A percentile compares a stretch with the other conserved stretches of the same genome.
Evolutionary conservation across 2,797 vertebrate species (phyloP).

Genomic region (Melanogrammus aeglefinus): DNA sequence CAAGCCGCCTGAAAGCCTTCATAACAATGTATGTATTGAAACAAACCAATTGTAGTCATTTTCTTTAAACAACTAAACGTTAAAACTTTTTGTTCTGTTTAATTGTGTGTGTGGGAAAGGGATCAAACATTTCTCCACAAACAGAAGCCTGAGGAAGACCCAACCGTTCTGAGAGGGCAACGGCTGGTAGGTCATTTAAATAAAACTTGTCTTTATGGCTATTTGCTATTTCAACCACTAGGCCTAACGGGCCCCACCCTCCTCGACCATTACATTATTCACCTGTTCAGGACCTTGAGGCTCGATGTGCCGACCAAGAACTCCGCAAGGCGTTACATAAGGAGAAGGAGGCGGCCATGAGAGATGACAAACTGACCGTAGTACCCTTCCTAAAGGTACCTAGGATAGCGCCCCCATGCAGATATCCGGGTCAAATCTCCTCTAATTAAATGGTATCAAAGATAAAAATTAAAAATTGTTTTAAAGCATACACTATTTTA

Average conservation of each 20-base stretch:
- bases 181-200: background rate
- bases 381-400: conserved; percentile 2
- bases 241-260: no score
- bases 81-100: background rate
- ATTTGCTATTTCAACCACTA: no score
- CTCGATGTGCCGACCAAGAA: background rate
- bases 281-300: no score
- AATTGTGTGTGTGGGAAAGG: background rate
- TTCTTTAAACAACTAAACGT: background rate
- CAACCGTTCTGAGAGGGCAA: background rate
- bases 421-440: background rate
- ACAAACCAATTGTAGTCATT: background rate
- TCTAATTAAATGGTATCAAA: no score
- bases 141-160: no score
- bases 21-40: background rate
- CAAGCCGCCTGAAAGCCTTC: background rate
- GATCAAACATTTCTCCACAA: no score
- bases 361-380: background rate
- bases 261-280: no score
- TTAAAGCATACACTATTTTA: no score
- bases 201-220: no score
- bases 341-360: background rate
- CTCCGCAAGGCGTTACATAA: background rate
- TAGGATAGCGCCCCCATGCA: background rate
- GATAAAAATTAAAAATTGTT: no score